Percentiles rank a stretch among this genome's conserved stretches.
Conservation (phyloP, 2,797 vertebrate species). For the Microhierax caerulescens region DNA sequence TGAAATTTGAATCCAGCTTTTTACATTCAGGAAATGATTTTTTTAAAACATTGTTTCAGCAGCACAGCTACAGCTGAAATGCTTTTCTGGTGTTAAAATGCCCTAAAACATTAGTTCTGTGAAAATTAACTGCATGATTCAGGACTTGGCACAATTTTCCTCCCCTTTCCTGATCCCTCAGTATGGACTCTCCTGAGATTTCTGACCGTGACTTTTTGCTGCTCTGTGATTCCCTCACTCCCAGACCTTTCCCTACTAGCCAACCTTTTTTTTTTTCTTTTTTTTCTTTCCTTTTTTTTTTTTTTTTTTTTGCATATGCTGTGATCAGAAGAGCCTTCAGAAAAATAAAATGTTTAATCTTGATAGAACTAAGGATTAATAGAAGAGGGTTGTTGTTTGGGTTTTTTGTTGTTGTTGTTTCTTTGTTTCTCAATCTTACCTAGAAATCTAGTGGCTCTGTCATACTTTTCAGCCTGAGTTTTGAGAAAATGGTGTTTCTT, state of each 20-base stretch:
- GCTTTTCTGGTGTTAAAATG: background rate
- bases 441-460: background rate
- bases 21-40: background rate
- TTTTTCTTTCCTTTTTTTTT: conserved; percentile 14
- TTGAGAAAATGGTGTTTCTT: background rate
- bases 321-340: background rate
- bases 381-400: background rate
- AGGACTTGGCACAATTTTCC: background rate
- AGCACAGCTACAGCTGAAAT: background rate
- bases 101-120: background rate
- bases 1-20: conserved; percentile 22
- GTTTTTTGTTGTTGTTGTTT: background rate
- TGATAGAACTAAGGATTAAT: background rate
- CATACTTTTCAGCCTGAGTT: background rate
- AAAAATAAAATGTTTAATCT: background rate
- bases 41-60: background rate
- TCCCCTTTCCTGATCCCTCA: background rate
- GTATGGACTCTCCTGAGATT: background rate
- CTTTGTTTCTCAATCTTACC: background rate
- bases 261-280: background rate
- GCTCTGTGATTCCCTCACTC: background rate
- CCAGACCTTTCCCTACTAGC: background rate
- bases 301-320: background rate
- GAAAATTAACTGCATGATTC: background rate
- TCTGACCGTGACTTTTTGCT: background rate